Base-by-base conservation (phyloP, 2,888 invertebrate species). In the Tetragonula carbonaria region DNA sequence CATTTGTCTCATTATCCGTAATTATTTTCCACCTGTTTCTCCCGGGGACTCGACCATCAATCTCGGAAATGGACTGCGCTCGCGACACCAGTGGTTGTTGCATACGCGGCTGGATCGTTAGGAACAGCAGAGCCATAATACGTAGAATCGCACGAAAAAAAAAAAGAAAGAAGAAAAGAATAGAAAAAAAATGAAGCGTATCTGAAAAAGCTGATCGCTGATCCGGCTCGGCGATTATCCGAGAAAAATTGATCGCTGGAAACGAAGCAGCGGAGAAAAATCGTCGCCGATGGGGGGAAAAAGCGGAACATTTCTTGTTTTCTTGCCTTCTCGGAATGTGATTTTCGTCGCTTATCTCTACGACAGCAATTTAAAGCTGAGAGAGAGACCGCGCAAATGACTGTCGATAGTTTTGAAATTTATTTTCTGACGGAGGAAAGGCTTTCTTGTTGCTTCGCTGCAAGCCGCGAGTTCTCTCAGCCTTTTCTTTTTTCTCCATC, bases 1-100 rank as follows among this genome's bases (percentile, higher is more conserved):
- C 65, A 85, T 85, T 80, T 80, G 85, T 85, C 85, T 85, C 85
- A 76, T 85, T 85, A 85, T 73, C 80, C 74, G 59, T 76, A 85
- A 85, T 85, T 85, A 85, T 85, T 85, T 80, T 73, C 80, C 76
- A 70, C 72, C 80, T 76, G 74, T 70, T 76, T 59, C 74, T 59
- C 57, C 68, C 45, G 45, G 63, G 21, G 23, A 28, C 59, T 63
- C 74, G 45, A 84, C 53, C 80, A 84, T 84, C 84, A 84, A 84
- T 78, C 78, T 84, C 78, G 51, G 0, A 72, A 57, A 71, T 57
- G 79, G 72, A 75, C 59, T 68, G 62, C 45, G 45, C 53, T 21
- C 59, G 66, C 59, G 66, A 79, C 72, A 45, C 55, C 45, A 45
- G 73, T 51, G 66, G 28, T 53, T n/a, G 55, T 73, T 57, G 62